phyloP scores from a whole-genome alignment of 2,113 vertebrate genomes.

The Microtus montanus region DNA sequence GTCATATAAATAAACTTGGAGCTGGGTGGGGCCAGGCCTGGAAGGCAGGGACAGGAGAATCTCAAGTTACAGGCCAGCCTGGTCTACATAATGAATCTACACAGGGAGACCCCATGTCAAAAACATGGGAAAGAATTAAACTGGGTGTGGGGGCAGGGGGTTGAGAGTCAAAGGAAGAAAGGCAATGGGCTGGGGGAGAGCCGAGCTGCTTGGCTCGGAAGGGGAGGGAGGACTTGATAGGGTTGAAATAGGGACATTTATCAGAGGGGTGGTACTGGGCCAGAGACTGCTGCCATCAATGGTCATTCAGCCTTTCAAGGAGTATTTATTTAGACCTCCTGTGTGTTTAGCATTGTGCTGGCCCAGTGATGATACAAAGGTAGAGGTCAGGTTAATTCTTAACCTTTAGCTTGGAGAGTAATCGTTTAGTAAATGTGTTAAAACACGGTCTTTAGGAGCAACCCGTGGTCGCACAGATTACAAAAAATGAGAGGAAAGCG shows the following conservation, averaged over 20 bases:
- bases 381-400: background rate
- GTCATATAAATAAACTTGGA: background rate
- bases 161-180: background rate
- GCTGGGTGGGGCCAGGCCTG: background rate
- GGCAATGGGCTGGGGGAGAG: background rate
- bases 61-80: background rate
- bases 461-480: background rate
- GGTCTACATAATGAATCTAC: background rate
- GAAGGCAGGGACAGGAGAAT: background rate
- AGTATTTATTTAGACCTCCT: background rate
- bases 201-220: background rate
- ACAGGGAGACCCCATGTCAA: background rate
- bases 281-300: rapidly evolving
- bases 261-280: no score
- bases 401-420: background rate
- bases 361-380: background rate
- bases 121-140: background rate
- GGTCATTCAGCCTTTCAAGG: background rate
- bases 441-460: background rate
- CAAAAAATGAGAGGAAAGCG: background rate
- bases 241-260: rapidly evolving
- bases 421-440: background rate
- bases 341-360: background rate
- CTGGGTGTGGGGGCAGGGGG: no score
- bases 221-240: background rate